Conservation (phyloP, 37 sponge, comb jelly and placozoan species). For the Lycopodina hypogea region DNA sequence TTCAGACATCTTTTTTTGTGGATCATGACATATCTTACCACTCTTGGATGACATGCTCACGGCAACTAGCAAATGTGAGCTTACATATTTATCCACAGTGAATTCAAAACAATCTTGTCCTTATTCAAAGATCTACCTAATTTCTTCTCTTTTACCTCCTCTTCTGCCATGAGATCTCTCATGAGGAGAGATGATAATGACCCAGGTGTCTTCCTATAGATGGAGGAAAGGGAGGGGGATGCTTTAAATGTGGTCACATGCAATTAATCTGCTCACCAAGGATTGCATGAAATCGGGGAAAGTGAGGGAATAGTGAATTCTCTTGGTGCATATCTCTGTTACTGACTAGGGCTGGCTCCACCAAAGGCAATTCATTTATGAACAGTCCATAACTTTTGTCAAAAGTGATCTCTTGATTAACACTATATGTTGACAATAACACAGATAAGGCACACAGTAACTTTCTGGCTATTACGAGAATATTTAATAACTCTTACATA, state of each 20-base stretch:
- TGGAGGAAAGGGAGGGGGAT: too few relatives aligned
- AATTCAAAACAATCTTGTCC: background rate
- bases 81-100: background rate
- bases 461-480: too few relatives aligned
- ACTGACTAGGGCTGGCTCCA: background rate
- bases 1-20: too few relatives aligned
- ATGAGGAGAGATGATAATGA: conserved; percentile 37
- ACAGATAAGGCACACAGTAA: too few relatives aligned
- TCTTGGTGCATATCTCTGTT: background rate
- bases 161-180: conserved; percentile 58
- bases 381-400: background rate
- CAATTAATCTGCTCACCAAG: conserved; percentile 2
- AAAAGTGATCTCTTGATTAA: too few relatives aligned
- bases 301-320: background rate
- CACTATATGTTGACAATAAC: too few relatives aligned
- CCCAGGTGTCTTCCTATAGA: background rate
- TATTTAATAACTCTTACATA: too few relatives aligned
- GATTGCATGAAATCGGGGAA: conserved; percentile 1
- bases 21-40: too few relatives aligned
- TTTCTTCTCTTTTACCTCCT: conserved; percentile 23
- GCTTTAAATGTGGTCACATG: too few relatives aligned
- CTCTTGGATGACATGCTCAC: too few relatives aligned
- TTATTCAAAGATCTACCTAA: background rate
- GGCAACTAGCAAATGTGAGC: background rate
- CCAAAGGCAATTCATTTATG: background rate